phyloP scores from a whole-genome alignment of 2,113 vertebrate genomes.

The Patagioenas fasciata region DNA sequence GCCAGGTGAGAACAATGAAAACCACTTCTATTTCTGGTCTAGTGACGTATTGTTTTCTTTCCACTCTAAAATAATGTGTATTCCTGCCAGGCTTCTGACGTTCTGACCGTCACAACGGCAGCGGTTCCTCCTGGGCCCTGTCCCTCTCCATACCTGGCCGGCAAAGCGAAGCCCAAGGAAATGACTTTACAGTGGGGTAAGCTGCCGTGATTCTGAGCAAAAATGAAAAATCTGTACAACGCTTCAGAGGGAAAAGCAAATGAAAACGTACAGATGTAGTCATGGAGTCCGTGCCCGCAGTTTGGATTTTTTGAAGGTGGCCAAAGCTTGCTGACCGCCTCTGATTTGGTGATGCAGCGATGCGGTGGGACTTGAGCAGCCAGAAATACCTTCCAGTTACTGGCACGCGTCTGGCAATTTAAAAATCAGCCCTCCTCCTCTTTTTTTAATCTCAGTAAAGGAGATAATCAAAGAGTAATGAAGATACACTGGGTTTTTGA shows the following conservation, averaged over 20 bases:
- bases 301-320: not conserved
- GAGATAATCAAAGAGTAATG: not conserved
- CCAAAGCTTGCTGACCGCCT: not conserved
- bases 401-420: not conserved
- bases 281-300: rapidly evolving
- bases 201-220: not conserved
- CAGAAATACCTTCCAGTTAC: not conserved
- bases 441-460: not conserved
- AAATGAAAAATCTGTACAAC: not conserved
- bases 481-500: not conserved
- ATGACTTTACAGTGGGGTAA: slow-evolving; percentile 76
- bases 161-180: slow-evolving; percentile 73
- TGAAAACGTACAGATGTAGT: rapidly evolving
- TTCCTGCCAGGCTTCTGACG: slow-evolving; percentile 74
- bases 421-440: not conserved
- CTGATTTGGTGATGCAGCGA: no score
- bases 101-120: slow-evolving; percentile 68
- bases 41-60: not conserved
- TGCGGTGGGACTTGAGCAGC: not conserved
- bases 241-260: no score
- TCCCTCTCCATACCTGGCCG: slow-evolving; percentile 27
- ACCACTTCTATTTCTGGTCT: not conserved
- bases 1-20: slow-evolving; percentile 69
- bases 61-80: not conserved
- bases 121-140: slow-evolving; percentile 75